Conservation (phyloP, 2,113 vertebrate species). For the Brachyistius frenatus region DNA sequence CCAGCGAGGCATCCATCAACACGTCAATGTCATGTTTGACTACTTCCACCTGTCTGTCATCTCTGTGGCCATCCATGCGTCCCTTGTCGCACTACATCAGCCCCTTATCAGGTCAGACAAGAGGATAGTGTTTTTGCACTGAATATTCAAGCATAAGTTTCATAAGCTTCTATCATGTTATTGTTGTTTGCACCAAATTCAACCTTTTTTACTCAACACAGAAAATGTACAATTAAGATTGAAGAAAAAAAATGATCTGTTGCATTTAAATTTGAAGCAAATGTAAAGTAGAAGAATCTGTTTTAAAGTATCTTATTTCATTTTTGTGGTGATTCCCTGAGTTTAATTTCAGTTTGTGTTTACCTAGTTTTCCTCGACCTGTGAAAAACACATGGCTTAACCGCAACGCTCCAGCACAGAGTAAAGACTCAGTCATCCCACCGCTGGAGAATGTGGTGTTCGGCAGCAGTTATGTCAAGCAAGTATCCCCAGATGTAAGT, state of each 20-base stretch:
- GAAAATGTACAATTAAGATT: neutral
- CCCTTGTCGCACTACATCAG: slow-evolving; percentile 96
- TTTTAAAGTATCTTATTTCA: neutral
- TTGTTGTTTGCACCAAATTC: too few species aligned
- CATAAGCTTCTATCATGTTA: too few species aligned
- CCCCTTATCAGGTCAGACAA: slow-evolving; percentile 93
- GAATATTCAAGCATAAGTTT: neutral
- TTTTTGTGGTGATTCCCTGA: neutral
- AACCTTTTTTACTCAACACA: too few species aligned
- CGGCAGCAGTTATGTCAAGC: slow-evolving; percentile 93
- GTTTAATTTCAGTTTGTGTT: slow-evolving; percentile 31
- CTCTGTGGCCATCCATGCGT: slow-evolving; percentile 94
- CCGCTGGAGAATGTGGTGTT: slow-evolving; percentile 96
- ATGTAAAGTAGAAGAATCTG: neutral
- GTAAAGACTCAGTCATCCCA: slow-evolving; percentile 94
- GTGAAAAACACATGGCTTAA: slow-evolving; percentile 97
- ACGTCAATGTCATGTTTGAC: slow-evolving; percentile 99
- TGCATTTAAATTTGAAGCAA: neutral
- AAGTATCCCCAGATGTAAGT: slow-evolving; percentile 95
- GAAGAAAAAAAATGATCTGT: neutral
- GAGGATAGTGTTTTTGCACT: neutral
- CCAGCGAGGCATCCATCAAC: slow-evolving; percentile 96
- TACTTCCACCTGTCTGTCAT: slow-evolving; percentile 99
- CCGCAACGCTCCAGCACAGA: slow-evolving; percentile 95
- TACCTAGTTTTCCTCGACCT: slow-evolving; percentile 91